Base-by-base conservation (phyloP, 1,140 invertebrate genomes). In the Alviniconcha marisindica region DNA sequence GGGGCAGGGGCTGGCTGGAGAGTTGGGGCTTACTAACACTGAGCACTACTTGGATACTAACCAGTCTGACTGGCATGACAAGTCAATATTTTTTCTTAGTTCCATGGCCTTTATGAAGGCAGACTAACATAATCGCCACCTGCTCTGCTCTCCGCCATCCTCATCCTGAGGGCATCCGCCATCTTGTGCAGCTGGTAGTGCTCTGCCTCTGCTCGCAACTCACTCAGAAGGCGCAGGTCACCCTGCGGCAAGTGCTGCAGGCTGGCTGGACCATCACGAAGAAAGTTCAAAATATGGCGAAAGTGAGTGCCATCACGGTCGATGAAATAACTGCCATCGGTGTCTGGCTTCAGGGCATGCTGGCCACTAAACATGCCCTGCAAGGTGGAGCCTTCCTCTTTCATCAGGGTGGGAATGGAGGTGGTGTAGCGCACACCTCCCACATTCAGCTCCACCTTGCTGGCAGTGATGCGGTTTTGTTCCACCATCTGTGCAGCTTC, bases 301-400 rank as follows among this genome's bases (percentile, higher is more conserved):
- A 91, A 91, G 83, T 90, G 84, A 18, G 86, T 87, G 36, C 88
- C 90, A 79, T 90, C 85, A 56, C 86, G 84, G 60, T 91, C 90
- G 40, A 86, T 85, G 33, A 89, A 87, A 54, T 83, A 87, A 31
- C 71, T 86, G 3, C 87, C 87, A 66, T 86, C 84, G 10, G 54
- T 14, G 38, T 84, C 81, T 21, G 48, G 54, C 40, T 87, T 80
- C 7, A 89, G 10, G 14, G 79, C 31, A 71, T 91, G 86, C 44
- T 86, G 83, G 4, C 90, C 90, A 82, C 85, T 87, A 69, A 91
- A 91, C 89, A 91, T 90, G 40, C 77, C 56, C 24, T 86, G 86
- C 36, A 91, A 77, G 79, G 88, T 80, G 40, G 88, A 90, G 7
- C 88, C 87, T 48, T 83, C 79, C 36, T 88, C 86, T 54, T 86